Base-by-base conservation (phyloP, 92 coral and sea anemone species). In the Porites rus region DNA sequence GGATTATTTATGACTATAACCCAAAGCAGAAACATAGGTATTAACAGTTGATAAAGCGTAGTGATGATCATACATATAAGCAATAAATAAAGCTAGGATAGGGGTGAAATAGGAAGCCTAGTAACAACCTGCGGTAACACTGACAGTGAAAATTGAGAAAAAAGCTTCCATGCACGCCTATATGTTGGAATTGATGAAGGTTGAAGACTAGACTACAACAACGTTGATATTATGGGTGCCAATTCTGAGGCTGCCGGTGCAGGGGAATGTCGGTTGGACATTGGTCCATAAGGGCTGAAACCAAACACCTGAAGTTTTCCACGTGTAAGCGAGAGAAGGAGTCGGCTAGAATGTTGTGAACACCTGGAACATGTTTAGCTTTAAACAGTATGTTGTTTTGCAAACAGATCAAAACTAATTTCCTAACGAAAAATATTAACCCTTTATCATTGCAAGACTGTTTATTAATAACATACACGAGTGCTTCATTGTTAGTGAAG, bases 91-190 rank as follows among this genome's bases (percentile, higher is more conserved):
- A 65, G 70, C 38, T 24, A 65, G 20, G 7, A 65, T 11, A 65
- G 38, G 70, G 70, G 70, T 65, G 70, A 2, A 65, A 65, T 65
- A 65, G 70, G 70, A 13, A 65, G 70, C 70, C 70, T 65, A 18
- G 70, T 12, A 2, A 13, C 1, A 65, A 65, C 70, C 70, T 20
- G 10, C 2, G 70, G 2, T 65, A 65, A 18, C 18, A 18, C 21
- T 1, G 25, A 20, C 20, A 12, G 28, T 8, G 10, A 12, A 65
- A 65, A 65, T 20, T 65, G 24, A 18, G 38, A 65, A 65, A 1
- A 65, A 65, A 18, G 25, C 70, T 65, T 17, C 46, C 46, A 38
- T 38, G 46, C 46, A 4, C 46, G 46, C 6, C 46, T 38, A 38
- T 38, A 4, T 38, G 46, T 38, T 38, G 46, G 46, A 38, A 38